phyloP scores from a whole-genome alignment of 2,797 vertebrate genomes.

The Hapalemur alaotrensis region DNA sequence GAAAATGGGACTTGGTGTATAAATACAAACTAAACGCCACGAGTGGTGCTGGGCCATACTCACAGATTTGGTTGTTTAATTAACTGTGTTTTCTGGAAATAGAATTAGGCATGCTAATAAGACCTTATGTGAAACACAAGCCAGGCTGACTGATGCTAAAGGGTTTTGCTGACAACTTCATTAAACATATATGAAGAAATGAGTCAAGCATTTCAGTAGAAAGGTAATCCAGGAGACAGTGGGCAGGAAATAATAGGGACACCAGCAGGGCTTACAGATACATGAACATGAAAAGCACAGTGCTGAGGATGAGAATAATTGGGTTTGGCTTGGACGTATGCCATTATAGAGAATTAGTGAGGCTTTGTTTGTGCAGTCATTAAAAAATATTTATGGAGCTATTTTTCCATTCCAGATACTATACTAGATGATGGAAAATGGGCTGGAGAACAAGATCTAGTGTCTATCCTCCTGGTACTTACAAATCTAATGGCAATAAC shows the following conservation, averaged over 20 bases:
- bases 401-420: not conserved
- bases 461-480: not conserved
- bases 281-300: not conserved
- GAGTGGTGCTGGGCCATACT: not conserved
- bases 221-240: slow-evolving; percentile 52
- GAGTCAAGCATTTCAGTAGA: slow-evolving; percentile 50
- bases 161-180: slow-evolving; percentile 54
- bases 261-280: not conserved
- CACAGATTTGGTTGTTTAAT: slow-evolving; percentile 45
- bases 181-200: slow-evolving; percentile 71
- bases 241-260: slow-evolving; percentile 37
- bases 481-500: not conserved
- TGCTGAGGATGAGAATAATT: slow-evolving; percentile 31
- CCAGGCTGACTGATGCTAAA: slow-evolving; percentile 10
- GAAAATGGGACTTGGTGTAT: not conserved
- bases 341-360: slow-evolving; percentile 21
- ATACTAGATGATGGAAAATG: not conserved
- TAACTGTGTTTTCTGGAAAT: slow-evolving; percentile 39
- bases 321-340: not conserved
- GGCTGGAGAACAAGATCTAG: not conserved
- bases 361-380: slow-evolving; percentile 36
- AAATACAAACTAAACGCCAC: not conserved
- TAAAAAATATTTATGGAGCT: slow-evolving; percentile 3
- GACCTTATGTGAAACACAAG: slow-evolving; percentile 30
- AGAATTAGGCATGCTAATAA: slow-evolving; percentile 56